Base-by-base conservation (phyloP, 2,888 invertebrate species). In the Agelastica alni region DNA sequence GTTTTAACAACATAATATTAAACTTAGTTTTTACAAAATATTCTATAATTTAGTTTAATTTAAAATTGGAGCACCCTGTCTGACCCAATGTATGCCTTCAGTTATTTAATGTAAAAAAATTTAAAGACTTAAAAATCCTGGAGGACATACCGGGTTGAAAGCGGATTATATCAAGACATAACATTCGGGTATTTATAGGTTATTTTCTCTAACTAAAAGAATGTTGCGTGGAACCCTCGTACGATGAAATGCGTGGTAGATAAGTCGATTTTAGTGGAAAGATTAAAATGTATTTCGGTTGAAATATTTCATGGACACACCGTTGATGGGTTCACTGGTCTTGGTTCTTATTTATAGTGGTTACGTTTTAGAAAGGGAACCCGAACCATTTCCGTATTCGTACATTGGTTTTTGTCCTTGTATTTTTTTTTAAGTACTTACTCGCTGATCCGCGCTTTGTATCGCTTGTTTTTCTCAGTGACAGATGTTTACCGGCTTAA, bases 301-400 rank as follows among this genome's bases (percentile, higher is more conserved):
- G 62, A 56, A 57, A 61, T 58, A 53, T 59, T 63, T 62, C 64
- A 65, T 61, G 64, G 66, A 61, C 64, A 59, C 51, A 57, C 39
- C n/a, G 46, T 41, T 36, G 36, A 48, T 45, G 56, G 53, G 66
- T 66, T 66, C 66, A 66, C 53, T 62, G 66, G 60, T 64, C 65
- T 59, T 36, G 20, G 13, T n/a, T 48, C 48, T 54, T 54, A 60
- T 57, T 56, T 49, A 54, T 61, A 61, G 59, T 56, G 59, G 61
- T 60, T 60, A 60, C 58, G 60, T 53, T 58, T 48, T 60, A 32
- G 51, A 58, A 58, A 55, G 58, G 53, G 58, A 58, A 55, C 48
- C 49, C 32, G 26, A 58, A 56, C 53, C 54, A 61, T 60, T 64
- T 64, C 64, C 64, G 60, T 60, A 51, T 61, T 62, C 47, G 58